These are phyloP conservation scores for Chionis minor DNA, from an alignment of 2,113 vertebrate species.

Conservation along the genomic window DNA sequence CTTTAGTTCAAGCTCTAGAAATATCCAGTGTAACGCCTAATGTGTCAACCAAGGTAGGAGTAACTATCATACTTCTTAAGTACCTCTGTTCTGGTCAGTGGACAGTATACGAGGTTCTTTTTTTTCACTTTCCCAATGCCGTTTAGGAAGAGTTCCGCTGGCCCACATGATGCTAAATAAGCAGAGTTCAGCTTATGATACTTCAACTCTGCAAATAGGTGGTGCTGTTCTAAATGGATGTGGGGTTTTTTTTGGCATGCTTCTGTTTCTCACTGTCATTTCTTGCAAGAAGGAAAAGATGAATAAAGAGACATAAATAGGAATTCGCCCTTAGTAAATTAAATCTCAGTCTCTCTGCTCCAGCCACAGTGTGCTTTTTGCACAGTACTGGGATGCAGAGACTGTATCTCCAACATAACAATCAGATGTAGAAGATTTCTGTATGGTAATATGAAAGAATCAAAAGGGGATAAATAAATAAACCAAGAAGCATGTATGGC, in stretches of 20 bases:
- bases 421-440: background rate
- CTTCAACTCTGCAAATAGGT: background rate
- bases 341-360: background rate
- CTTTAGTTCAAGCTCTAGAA: background rate
- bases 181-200: background rate
- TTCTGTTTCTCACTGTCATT: background rate
- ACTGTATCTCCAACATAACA: background rate
- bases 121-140: background rate
- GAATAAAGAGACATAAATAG: background rate
- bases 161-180: background rate
- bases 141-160: background rate
- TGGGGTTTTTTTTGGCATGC: background rate
- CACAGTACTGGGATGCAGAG: background rate
- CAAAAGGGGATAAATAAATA: background rate
- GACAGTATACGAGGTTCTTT: background rate
- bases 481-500: accelerated
- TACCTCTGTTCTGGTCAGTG: background rate
- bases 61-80: background rate
- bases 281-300: background rate
- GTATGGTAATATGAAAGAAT: background rate
- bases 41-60: background rate
- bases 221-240: background rate
- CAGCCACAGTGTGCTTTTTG: background rate
- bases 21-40: background rate
- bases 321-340: background rate